Evolutionary conservation across 2,888 invertebrate species (phyloP), one percentile per base, ranked within the genome.

Genomic region (Drosophila ochracea): DNA sequence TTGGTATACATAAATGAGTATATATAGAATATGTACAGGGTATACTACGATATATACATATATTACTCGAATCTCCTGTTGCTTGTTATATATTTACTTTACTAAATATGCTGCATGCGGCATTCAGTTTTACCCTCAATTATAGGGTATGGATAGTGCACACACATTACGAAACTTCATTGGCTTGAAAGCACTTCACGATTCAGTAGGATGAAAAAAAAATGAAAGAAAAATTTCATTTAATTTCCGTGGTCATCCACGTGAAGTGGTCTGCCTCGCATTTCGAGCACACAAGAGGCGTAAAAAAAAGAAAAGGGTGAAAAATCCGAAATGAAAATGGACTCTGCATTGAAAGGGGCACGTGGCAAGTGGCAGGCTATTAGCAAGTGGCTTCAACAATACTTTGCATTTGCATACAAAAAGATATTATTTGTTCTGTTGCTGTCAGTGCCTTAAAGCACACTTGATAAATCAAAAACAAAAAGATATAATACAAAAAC

Each of bases 211-310:
- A 37, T 37, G 53, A 57, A 66, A 41, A 55, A 59, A 47, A 25
- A 11, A 30, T 0, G 0, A 30, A 70, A 57, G 70, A 76, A 78
- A 82, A 57, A 88, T 74, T 83, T 74, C 76, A 88, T 90, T 86
- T 90, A 84, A 88, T 85, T 88, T 81, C 86, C 81, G 83, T 85
- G 90, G 90, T 83, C 83, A 83, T 76, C 68, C 84, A 82, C 64
- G 69, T 82, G 76, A 75, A 86, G 89, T 88, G 89, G 83, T 89
- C 86, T 89, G 86, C 74, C 74, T 77, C 67, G 76, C 73, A 85
- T 65, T 75, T 80, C 80, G 78, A 88, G 78, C 62, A 71, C 63
- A 52, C 55, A 53, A 60, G 53, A 63, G 69, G 57, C 60, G 49
- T 41, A 41, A 65, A 57, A 54, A n/a, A 25, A 35, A 2, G 10